phyloP scores from a whole-genome alignment of 2,888 invertebrate genomes.

The Hymenopus coronatus region DNA sequence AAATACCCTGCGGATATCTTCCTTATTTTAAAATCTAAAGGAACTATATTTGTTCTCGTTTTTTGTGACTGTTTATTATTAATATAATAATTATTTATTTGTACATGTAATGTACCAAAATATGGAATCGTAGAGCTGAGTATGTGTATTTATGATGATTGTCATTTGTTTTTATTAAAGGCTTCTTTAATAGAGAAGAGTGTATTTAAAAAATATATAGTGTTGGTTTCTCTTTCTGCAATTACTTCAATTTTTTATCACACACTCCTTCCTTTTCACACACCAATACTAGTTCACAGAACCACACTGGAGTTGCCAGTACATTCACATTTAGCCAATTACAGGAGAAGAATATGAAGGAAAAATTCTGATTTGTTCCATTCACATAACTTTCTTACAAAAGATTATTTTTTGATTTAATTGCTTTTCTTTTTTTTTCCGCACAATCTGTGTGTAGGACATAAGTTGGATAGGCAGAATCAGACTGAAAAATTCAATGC shows the following conservation, averaged over 20 bases:
- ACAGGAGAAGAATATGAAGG: too few species aligned
- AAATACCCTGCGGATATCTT: background rate
- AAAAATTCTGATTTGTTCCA: too few species aligned
- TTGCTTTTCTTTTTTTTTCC: too few species aligned
- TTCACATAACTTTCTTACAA: too few species aligned
- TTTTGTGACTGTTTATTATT: conserved; percentile 32
- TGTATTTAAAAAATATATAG: conserved; percentile 20
- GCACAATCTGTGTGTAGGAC: too few species aligned
- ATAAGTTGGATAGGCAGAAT: too few species aligned
- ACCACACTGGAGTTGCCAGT: too few species aligned
- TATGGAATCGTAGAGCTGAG: conserved; percentile 25
- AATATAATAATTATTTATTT: conserved; percentile 34
- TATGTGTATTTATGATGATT: conserved; percentile 36
- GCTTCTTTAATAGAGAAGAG: conserved; percentile 36
- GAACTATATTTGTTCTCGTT: conserved; percentile 29
- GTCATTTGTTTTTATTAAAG: conserved; percentile 37
- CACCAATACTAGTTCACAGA: background rate
- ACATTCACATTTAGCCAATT: too few species aligned
- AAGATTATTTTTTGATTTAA: too few species aligned
- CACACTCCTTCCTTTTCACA: background rate
- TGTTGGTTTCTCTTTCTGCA: conserved; percentile 13
- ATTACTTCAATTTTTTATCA: background rate
- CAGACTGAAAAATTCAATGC: too few species aligned
- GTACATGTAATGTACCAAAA: conserved; percentile 36
- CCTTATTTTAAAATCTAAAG: background rate